Evolutionary conservation across 2,113 vertebrate genomes (phyloP).

Genomic region (Daubentonia madagascariensis): DNA sequence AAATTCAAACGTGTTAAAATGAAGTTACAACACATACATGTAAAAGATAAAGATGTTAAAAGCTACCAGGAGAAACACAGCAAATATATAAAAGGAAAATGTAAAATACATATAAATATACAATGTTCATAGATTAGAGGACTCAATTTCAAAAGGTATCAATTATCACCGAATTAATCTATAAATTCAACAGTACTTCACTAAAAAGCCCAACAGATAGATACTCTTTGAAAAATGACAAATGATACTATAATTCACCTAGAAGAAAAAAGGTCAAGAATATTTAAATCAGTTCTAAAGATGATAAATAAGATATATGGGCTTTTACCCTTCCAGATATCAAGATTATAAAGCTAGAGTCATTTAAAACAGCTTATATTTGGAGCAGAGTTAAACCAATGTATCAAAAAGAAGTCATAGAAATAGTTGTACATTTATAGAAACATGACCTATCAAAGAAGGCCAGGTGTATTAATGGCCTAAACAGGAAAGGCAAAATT

Average conservation of each 20-base stretch:
- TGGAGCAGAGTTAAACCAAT: neutral
- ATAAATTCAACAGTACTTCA: neutral
- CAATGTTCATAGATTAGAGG: neutral
- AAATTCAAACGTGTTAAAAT: neutral
- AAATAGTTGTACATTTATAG: neutral
- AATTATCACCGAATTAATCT: neutral
- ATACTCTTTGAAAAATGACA: neutral
- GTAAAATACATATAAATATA: neutral
- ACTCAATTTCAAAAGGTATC: neutral
- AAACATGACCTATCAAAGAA: neutral
- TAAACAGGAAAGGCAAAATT: neutral
- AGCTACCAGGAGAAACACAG: neutral
- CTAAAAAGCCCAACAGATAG: neutral
- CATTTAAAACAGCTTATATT: neutral
- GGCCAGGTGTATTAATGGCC: neutral
- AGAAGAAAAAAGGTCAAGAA: neutral
- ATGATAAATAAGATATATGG: neutral
- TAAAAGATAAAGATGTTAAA: neutral
- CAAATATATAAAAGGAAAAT: conserved; percentile 1
- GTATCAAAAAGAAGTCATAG: neutral
- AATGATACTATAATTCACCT: neutral
- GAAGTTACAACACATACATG: neutral
- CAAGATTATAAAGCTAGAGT: neutral
- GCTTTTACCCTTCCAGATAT: neutral
- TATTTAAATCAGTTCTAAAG: neutral